Percentiles rank a stretch among this genome's conserved stretches.
Conservation (phyloP, 2,113 vertebrate genomes). For the Centropus bengalensis region DNA sequence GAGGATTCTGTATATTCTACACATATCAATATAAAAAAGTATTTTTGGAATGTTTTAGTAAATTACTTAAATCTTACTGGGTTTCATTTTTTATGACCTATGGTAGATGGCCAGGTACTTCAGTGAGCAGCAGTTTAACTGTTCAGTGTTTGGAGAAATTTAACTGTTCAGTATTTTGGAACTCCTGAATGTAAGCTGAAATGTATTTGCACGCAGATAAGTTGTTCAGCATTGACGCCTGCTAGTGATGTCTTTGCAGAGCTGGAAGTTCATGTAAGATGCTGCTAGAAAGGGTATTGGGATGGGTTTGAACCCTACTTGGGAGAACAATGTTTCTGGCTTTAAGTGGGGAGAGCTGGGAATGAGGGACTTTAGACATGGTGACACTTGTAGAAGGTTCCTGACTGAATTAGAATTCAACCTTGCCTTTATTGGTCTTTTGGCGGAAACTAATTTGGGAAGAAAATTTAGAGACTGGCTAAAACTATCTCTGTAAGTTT, state of each 20-base stretch:
- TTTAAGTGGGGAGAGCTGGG: background rate
- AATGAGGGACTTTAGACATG: background rate
- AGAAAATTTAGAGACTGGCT: background rate
- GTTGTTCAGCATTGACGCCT: background rate
- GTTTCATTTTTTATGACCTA: background rate
- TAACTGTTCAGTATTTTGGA: background rate
- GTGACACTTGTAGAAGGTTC: background rate
- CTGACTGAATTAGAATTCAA: background rate
- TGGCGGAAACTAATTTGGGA: background rate
- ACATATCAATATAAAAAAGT: background rate
- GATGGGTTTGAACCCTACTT: background rate
- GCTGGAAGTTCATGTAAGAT: background rate
- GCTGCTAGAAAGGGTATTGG: background rate
- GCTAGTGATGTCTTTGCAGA: background rate
- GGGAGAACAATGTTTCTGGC: background rate
- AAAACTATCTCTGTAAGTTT: background rate
- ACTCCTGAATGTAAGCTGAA: background rate
- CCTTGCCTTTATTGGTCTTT: background rate
- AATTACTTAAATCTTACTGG: background rate
- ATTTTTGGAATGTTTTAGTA: background rate
- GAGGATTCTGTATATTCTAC: background rate
- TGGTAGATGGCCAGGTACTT: background rate
- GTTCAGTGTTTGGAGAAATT: background rate
- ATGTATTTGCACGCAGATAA: background rate
- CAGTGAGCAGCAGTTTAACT: background rate